Evolutionary conservation across 2,888 invertebrate genomes (phyloP).

Genomic region (Trimorus sp.): DNA sequence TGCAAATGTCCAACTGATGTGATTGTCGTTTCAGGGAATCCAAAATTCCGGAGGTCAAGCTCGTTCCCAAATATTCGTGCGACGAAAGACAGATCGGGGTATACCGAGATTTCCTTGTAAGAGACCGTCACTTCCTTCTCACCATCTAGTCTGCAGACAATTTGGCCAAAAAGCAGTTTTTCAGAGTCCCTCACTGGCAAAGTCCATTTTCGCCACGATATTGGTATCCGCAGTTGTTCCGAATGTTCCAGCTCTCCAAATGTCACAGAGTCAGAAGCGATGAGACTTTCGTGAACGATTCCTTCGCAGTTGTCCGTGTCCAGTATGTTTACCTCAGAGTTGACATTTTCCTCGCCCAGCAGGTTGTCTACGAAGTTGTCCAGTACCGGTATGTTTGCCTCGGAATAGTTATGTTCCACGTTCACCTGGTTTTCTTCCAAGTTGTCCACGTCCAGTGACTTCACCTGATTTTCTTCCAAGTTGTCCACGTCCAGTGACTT

Average conservation of each 20-base stretch:
- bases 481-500: no score
- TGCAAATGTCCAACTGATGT: slow-evolving; percentile 7
- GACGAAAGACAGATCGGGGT: slow-evolving; percentile 1
- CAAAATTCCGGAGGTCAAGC: slow-evolving; percentile 5
- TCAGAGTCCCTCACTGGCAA: slow-evolving; percentile 6
- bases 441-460: no score
- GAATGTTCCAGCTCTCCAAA: slow-evolving; percentile 5
- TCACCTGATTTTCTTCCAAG: no score
- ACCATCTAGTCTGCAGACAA: background rate
- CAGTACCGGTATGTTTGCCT: no score
- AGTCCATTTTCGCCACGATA: slow-evolving; percentile 20
- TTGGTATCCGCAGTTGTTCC: slow-evolving; percentile 5
- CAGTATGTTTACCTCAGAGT: no score
- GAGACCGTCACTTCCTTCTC: slow-evolving; percentile 17
- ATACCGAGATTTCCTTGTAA: slow-evolving; percentile 14
- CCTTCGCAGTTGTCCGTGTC: no score
- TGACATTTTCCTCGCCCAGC: no score
- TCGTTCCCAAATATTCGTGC: background rate
- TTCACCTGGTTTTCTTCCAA: no score
- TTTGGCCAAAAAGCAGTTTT: slow-evolving; percentile 15
- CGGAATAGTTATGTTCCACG: no score
- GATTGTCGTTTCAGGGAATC: slow-evolving; percentile 11
- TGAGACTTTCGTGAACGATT: no score
- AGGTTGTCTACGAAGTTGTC: no score
- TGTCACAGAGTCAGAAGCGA: background rate